Percentiles rank a stretch among this genome's conserved stretches.
phyloP scores from a whole-genome alignment of 2,113 vertebrate genomes.

The Sphaerodactylus townsendi region DNA sequence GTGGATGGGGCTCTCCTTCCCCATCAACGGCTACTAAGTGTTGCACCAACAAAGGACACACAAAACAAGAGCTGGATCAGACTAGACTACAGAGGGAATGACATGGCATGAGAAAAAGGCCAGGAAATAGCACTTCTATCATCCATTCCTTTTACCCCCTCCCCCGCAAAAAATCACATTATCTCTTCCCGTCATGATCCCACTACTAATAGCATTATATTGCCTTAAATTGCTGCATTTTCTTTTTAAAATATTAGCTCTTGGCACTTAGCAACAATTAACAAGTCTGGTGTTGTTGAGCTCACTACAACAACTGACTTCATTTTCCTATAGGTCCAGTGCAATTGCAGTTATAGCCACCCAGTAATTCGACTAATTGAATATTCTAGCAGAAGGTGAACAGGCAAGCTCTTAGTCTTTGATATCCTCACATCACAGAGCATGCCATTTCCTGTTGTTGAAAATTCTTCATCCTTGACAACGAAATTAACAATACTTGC shows the following conservation, averaged over 20 bases:
- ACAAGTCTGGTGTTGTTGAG: not conserved
- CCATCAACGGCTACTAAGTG: too few species aligned
- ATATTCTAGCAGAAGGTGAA: not conserved
- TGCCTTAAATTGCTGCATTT: not conserved
- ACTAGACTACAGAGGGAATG: not conserved
- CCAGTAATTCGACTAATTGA: not conserved
- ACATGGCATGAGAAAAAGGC: not conserved
- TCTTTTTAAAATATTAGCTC: not conserved
- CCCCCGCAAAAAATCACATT: not conserved
- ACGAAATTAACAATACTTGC: not conserved
- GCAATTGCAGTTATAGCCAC: not conserved
- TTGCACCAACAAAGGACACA: too few species aligned
- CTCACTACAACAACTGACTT: conserved; percentile 22
- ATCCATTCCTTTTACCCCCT: too few species aligned
- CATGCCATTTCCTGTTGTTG: not conserved
- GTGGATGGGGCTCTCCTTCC: too few species aligned
- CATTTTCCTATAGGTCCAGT: not conserved
- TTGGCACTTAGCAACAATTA: not conserved
- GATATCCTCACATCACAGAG: not conserved
- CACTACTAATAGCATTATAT: not conserved
- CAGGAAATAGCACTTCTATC: not conserved
- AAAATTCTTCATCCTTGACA: not conserved
- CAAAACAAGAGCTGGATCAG: too few species aligned
- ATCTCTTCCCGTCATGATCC: not conserved
- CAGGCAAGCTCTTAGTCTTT: not conserved